Percentiles rank a stretch among this genome's conserved stretches.
Evolutionary conservation across 2,797 vertebrate genomes (phyloP).

Genomic region (Siniperca obscura): DNA sequence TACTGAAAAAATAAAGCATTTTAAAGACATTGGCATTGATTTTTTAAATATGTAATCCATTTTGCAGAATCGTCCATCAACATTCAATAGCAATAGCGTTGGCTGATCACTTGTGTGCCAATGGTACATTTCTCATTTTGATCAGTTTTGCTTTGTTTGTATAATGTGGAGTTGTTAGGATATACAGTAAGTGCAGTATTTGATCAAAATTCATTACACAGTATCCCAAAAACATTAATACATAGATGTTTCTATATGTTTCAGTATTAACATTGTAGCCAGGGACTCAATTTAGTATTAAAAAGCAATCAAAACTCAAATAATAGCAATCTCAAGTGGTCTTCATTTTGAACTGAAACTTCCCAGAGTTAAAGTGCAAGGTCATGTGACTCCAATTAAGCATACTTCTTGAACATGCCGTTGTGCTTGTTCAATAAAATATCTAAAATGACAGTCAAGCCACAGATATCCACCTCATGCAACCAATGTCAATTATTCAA

Average conservation of each 20-base stretch:
- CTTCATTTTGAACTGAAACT: background rate
- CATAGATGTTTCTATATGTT: background rate
- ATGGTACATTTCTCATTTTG: too few relatives aligned
- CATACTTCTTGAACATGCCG: background rate
- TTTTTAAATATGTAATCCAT: background rate
- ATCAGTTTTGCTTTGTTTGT: background rate
- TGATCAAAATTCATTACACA: background rate
- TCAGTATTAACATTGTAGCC: background rate
- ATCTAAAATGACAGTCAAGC: background rate
- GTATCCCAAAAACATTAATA: background rate
- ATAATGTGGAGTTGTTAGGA: background rate
- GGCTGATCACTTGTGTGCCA: too few relatives aligned
- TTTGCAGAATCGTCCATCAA: too few relatives aligned
- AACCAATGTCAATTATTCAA: conserved; percentile 39
- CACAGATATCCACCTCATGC: conserved; percentile 11
- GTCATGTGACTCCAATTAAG: conserved; percentile 16
- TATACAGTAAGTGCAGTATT: background rate
- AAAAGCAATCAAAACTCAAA: background rate
- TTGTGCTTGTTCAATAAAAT: background rate
- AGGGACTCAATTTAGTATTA: background rate
- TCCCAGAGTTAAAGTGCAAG: conserved; percentile 8
- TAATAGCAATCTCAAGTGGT: background rate
- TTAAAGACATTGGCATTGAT: background rate
- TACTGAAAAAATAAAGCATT: too few relatives aligned
- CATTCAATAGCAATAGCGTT: too few relatives aligned